Conservation (phyloP, 2,888 invertebrate genomes). For the Pegoplata infirma region DNA sequence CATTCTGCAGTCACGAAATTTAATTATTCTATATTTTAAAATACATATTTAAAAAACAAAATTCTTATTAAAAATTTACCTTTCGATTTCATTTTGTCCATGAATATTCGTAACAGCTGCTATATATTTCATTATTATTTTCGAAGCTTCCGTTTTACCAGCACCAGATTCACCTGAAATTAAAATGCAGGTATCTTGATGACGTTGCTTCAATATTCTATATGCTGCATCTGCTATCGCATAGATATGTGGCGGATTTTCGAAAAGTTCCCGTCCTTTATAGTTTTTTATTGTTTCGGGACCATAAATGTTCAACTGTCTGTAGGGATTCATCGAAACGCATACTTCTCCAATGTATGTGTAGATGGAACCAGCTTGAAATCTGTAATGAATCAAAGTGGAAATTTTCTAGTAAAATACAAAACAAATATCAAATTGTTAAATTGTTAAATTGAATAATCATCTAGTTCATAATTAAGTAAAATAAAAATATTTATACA, state of each 20-base stretch:
- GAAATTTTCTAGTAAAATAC: not conserved
- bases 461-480: no score
- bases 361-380: constrained; percentile 94
- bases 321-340: constrained; percentile 98
- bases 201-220: constrained; percentile 92
- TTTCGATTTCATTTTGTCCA: constrained; percentile 96
- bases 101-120: constrained; percentile 97
- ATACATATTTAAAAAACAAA: no score
- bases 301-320: constrained; percentile 94
- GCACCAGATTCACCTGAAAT: constrained; percentile 99
- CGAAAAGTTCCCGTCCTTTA: constrained; percentile 96
- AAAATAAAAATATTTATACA: constrained; percentile 17
- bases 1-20: no score
- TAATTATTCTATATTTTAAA: no score
- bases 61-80: constrained; percentile 84
- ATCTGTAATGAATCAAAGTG: constrained; percentile 80
- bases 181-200: constrained; percentile 96
- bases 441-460: not conserved
- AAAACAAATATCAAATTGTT: not conserved
- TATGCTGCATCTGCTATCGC: constrained; percentile 99
- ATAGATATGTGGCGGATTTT: constrained; percentile 97
- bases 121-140: constrained; percentile 99
- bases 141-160: constrained; percentile 99
- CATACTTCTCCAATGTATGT: constrained; percentile 99
- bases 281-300: constrained; percentile 91